Percentiles rank a stretch among this genome's conserved stretches.
phyloP scores from a whole-genome alignment of 2,888 invertebrate genomes.

The Scaeva pyrastri region DNA sequence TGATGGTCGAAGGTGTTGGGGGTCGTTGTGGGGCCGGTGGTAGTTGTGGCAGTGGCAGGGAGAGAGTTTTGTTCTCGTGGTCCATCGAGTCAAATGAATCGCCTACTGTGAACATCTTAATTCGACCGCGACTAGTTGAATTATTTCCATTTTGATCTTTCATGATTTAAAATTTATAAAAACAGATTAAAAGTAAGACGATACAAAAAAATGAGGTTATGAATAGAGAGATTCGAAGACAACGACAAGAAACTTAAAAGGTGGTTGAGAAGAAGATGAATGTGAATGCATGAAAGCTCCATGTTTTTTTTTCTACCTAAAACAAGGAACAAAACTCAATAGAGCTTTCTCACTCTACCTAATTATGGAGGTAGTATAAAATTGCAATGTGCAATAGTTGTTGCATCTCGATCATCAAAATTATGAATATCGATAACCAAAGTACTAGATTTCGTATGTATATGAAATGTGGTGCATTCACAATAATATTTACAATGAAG shows the following conservation, averaged over 20 bases:
- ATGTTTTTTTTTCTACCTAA: too few relatives aligned
- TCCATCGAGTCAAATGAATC: conserved; percentile 55
- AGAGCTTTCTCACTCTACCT: too few relatives aligned
- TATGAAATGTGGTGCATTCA: too few relatives aligned
- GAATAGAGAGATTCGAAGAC: too few relatives aligned
- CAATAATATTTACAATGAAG: too few relatives aligned
- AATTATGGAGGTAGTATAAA: too few relatives aligned
- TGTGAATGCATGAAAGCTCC: not conserved
- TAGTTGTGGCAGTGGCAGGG: not conserved
- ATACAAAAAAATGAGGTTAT: too few relatives aligned
- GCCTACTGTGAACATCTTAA: conserved; percentile 57
- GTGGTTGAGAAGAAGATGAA: not conserved
- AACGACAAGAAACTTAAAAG: not conserved
- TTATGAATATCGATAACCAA: too few relatives aligned
- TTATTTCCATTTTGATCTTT: conserved; percentile 7
- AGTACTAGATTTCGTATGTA: too few relatives aligned
- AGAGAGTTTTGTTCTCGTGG: not conserved
- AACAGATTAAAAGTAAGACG: not conserved
- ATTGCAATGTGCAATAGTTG: too few relatives aligned
- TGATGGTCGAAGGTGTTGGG: not conserved
- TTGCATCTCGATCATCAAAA: too few relatives aligned
- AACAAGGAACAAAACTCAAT: too few relatives aligned
- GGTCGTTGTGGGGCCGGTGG: not conserved
- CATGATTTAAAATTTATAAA: not conserved
- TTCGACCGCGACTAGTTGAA: conserved; percentile 1